A percentile compares a stretch with the other conserved stretches of the same genome.
Conservation (phyloP, 2,797 vertebrate species). For the Falco cherrug region DNA sequence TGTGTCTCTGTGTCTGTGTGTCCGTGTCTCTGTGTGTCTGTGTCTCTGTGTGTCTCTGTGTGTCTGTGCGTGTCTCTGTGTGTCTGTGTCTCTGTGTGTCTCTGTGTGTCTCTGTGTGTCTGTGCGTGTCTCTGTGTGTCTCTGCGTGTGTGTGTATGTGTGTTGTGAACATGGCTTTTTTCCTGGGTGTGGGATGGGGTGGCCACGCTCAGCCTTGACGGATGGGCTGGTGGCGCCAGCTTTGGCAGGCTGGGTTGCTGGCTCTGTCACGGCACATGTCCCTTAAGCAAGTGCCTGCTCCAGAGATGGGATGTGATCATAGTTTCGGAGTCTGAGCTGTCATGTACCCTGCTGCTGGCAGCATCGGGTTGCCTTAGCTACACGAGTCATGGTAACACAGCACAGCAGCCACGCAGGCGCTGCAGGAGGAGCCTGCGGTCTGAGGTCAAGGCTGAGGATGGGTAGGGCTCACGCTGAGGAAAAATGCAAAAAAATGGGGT, state of each 20-base stretch:
- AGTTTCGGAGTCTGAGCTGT: background rate
- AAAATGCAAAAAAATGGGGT: accelerated
- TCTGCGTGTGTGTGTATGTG: no score
- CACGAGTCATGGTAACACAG: slow-evolving; percentile 1
- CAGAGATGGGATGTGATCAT: background rate
- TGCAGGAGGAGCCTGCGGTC: background rate
- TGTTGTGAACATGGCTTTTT: background rate
- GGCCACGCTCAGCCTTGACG: accelerated
- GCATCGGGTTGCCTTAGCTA: slow-evolving; percentile 33
- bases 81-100: no score
- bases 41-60: no score
- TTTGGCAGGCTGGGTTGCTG: background rate
- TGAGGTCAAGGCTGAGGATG: background rate
- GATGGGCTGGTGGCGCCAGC: background rate
- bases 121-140: no score
- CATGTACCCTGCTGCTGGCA: background rate
- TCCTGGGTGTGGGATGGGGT: background rate
- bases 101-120: no score
- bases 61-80: no score
- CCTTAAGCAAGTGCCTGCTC: background rate
- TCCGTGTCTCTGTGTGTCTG: no score
- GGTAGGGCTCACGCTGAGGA: background rate
- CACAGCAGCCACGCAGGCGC: background rate
- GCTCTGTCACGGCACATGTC: background rate
- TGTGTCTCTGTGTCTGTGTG: no score